phyloP scores from a whole-genome alignment of 2,888 invertebrate genomes.

The Antitype chi region DNA sequence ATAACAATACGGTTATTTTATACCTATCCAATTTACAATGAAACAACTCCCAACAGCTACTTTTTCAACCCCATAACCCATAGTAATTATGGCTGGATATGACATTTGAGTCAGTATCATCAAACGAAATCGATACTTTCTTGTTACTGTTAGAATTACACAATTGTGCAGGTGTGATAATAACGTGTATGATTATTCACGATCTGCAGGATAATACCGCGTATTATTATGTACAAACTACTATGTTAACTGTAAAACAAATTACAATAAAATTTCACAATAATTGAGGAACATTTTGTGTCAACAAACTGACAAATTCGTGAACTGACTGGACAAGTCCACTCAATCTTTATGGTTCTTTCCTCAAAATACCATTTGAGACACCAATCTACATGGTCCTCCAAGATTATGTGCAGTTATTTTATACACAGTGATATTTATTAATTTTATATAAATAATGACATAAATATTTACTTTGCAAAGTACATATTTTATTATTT shows the following conservation, averaged over 20 bases:
- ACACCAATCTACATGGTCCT: too few species aligned
- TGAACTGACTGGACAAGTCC: too few species aligned
- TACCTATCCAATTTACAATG: not conserved
- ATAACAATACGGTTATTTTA: not conserved
- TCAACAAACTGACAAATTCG: too few species aligned
- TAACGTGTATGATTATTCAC: not conserved
- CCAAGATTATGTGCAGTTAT: too few species aligned
- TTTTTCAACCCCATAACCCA: not conserved
- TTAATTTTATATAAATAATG: too few species aligned
- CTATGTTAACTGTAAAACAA: too few species aligned
- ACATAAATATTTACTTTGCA: too few species aligned
- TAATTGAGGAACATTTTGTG: not conserved
- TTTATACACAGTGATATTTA: too few species aligned
- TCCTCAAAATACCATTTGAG: too few species aligned
- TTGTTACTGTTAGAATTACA: constrained; percentile 11
- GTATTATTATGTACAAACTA: too few species aligned
- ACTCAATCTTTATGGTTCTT: too few species aligned
- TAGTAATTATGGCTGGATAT: not conserved
- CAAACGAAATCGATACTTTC: constrained; percentile 15
- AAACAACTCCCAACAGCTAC: not conserved
- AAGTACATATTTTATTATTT: too few species aligned
- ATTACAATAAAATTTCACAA: not conserved
- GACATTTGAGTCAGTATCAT: constrained; percentile 13
- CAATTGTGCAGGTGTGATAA: constrained; percentile 16
- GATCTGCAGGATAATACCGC: not conserved